These are phyloP conservation scores for Engystomops pustulosus DNA, from an alignment of 2,113 vertebrate species.

Conservation along the genomic window DNA sequence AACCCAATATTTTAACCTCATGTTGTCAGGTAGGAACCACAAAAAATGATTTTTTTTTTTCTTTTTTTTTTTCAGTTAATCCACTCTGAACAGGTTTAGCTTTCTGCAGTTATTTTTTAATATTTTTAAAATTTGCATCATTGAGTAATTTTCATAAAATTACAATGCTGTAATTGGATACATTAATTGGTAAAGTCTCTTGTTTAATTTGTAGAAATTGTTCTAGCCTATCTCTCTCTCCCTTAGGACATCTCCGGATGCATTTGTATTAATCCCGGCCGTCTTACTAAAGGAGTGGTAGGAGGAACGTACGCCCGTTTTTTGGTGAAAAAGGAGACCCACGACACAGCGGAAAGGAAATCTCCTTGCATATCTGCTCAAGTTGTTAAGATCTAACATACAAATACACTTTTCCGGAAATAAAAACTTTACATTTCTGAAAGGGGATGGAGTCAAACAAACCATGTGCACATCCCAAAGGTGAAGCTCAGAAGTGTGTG, in stretches of 20 bases:
- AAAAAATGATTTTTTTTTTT: no score
- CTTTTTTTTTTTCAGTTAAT: no score
- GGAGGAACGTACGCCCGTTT: constrained; percentile 89
- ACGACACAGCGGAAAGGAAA: constrained; percentile 47
- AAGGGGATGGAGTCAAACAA: neutral
- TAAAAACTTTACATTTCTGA: neutral
- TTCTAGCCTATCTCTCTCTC: no score
- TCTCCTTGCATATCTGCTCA: constrained; percentile 82
- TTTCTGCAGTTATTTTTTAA: no score
- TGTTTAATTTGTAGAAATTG: no score
- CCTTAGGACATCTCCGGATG: constrained; percentile 86
- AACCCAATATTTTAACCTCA: no score
- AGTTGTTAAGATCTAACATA: constrained; percentile 84
- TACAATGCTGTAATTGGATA: no score
- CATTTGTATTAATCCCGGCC: constrained; percentile 89
- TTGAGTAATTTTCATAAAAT: no score
- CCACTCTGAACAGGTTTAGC: no score
- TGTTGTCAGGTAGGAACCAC: no score
- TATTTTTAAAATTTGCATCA: no score
- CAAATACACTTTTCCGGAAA: neutral
- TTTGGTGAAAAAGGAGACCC: constrained; percentile 65
- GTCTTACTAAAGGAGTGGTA: constrained; percentile 90
- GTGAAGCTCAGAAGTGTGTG: neutral
- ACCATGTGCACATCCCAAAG: neutral
- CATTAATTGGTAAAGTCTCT: no score